A percentile compares a stretch with the other conserved stretches of the same genome.
These are phyloP conservation scores for Actinemys pallida DNA, from an alignment of 2,113 vertebrate genomes.

Conservation along the genomic window DNA sequence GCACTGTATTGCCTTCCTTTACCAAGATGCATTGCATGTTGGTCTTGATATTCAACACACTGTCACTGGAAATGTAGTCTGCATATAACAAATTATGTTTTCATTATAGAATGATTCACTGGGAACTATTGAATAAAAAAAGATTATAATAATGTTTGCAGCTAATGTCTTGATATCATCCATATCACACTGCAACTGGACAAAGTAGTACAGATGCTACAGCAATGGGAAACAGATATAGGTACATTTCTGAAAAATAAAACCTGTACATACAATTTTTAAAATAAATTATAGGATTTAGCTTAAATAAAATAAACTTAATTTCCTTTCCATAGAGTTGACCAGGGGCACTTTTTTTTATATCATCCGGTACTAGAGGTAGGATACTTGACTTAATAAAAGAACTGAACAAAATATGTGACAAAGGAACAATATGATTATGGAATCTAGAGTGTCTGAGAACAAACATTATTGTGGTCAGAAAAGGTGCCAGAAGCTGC, in stretches of 20 bases:
- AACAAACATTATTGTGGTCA: not conserved
- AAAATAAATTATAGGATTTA: not conserved
- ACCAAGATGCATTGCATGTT: not conserved
- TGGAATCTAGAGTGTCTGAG: not conserved
- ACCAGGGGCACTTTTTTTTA: not conserved
- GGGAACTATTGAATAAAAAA: not conserved
- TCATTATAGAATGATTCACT: not conserved
- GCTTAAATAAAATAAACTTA: not conserved
- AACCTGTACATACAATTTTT: not conserved
- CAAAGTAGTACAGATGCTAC: not conserved
- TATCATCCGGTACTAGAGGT: not conserved
- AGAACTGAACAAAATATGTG: too few relatives aligned
- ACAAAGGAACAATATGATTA: not conserved
- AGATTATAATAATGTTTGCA: not conserved
- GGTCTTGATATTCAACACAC: not conserved
- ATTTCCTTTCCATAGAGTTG: not conserved
- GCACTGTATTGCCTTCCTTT: not conserved
- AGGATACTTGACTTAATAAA: not conserved
- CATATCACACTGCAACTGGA: not conserved
- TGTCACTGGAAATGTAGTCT: not conserved
- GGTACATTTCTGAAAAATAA: not conserved
- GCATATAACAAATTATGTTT: not conserved
- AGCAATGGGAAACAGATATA: not conserved
- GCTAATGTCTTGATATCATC: not conserved
- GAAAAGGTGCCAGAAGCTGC: not conserved